Evolutionary conservation across 2,888 invertebrate genomes (phyloP).

Genomic region (Apeira syringaria): DNA sequence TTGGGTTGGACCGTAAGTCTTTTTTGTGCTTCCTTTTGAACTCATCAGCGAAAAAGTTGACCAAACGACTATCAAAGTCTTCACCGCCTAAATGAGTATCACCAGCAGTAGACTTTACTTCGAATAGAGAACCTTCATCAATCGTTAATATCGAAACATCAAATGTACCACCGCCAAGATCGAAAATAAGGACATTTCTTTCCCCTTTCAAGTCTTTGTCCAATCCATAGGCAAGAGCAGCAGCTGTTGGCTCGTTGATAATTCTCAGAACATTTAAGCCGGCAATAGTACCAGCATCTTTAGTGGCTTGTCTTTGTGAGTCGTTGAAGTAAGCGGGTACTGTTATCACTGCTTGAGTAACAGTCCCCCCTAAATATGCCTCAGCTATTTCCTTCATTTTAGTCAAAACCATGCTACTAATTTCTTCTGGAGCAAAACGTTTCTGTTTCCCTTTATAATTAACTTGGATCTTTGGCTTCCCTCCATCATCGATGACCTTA

Average conservation of each 20-base stretch:
- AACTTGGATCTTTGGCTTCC: slow-evolving; percentile 87
- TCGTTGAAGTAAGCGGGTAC: slow-evolving; percentile 92
- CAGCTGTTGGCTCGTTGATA: slow-evolving; percentile 92
- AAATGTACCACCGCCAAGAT: slow-evolving; percentile 87
- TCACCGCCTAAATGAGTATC: slow-evolving; percentile 94
- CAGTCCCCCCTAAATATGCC: slow-evolving; percentile 86
- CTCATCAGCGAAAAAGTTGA: slow-evolving; percentile 86
- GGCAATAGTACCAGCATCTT: slow-evolving; percentile 90
- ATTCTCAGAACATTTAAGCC: slow-evolving; percentile 91
- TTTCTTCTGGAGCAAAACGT: slow-evolving; percentile 87
- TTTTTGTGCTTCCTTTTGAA: slow-evolving; percentile 88
- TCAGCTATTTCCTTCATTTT: slow-evolving; percentile 86
- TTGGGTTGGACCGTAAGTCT: slow-evolving; percentile 85
- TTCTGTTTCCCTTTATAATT: slow-evolving; percentile 85
- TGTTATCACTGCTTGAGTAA: slow-evolving; percentile 89
- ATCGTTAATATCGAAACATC: slow-evolving; percentile 93
- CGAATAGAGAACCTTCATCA: slow-evolving; percentile 90
- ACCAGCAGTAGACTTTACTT: slow-evolving; percentile 92
- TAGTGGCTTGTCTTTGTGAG: slow-evolving; percentile 89
- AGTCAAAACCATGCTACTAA: slow-evolving; percentile 86
- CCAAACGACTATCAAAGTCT: slow-evolving; percentile 86
- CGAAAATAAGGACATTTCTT: slow-evolving; percentile 85
- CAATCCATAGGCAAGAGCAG: slow-evolving; percentile 88
- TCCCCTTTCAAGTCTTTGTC: slow-evolving; percentile 86
- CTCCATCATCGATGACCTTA: slow-evolving; percentile 85